Percentiles rank a stretch among this genome's conserved stretches.
Conservation (phyloP, 2,888 invertebrate genomes). For the Aphodius granarius region DNA sequence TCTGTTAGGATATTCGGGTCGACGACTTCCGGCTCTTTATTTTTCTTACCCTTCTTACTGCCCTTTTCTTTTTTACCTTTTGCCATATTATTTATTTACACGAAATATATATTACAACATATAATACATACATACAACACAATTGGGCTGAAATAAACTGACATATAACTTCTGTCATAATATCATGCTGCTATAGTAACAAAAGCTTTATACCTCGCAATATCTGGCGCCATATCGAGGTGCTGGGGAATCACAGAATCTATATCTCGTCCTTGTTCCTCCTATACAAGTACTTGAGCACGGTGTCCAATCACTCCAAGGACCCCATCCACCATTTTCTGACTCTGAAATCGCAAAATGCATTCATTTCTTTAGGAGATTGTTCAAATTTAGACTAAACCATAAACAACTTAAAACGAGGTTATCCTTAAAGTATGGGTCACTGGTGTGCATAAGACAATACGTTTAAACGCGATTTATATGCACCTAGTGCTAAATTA, state of each 20-base stretch:
- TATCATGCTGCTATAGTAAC: background rate
- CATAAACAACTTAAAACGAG: background rate
- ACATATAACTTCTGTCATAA: background rate
- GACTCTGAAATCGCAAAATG: constrained; percentile 59
- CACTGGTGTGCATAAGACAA: background rate
- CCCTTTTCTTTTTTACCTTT: constrained; percentile 47
- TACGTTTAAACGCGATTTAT: background rate
- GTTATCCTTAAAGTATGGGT: background rate
- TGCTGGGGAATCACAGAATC: constrained; percentile 86
- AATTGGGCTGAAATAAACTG: background rate
- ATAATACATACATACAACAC: background rate
- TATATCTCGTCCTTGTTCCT: constrained; percentile 79
- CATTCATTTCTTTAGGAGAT: background rate
- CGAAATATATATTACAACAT: background rate
- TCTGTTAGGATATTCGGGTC: constrained; percentile 61
- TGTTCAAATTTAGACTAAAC: background rate
- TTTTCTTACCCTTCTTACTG: constrained; percentile 47
- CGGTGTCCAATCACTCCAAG: constrained; percentile 83
- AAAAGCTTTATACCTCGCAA: constrained; percentile 68
- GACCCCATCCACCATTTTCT: constrained; percentile 75
- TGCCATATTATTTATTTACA: background rate
- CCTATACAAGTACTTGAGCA: constrained; percentile 78
- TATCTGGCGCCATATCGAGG: constrained; percentile 87
- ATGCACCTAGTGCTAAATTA: background rate
- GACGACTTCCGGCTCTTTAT: constrained; percentile 50